Evolutionary conservation across 2,797 vertebrate species (phyloP), one percentile per base, ranked within the genome.

Genomic region (Anas bernieri): DNA sequence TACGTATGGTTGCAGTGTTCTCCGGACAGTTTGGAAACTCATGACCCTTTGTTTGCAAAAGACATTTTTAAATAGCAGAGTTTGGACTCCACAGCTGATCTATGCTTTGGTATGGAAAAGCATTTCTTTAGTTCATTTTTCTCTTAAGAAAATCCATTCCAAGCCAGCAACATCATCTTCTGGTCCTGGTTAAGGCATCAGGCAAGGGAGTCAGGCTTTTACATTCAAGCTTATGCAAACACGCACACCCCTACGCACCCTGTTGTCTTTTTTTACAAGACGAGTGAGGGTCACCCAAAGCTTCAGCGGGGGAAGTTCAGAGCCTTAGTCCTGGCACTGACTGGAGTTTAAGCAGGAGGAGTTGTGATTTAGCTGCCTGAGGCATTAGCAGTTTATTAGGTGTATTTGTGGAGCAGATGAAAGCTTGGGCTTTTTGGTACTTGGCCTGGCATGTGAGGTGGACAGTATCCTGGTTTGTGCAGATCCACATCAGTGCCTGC

Each of bases 211-310:
- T 56, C 25, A 37, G 56, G 41, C 17, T 89, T 85, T 83, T 56
- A 12, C 43, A 76, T 81, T 41, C 45, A 68, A 67, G 17, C 37
- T 93, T 91, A 26, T 18, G 37, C 69, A 86, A 88, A 85, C 66
- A 61, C 1, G 0, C 6, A 1, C 35, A 48, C 37, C 22, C 52
- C 7, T 50, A 14, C 2, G 0, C 25, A 3, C 22, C 5, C 14
- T 17, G 22, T 31, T 35, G 86, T 88, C 22, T 66, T 86, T 79
- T 76, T 13, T 50, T 74, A 13, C 12, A 72, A 87, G 45, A n/a
- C 4, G 33, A 78, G 30, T 6, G 20, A 87, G n/a, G 26, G 23
- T 81, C 33, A 75, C 48, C 12, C 46, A 69, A 18, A 90, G 43
- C 58, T 93, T 73, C 58, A 58, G 33, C 23, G n/a, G 31, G 20